phyloP scores from a whole-genome alignment of 2,113 vertebrate genomes.

The Lasiurus cinereus region DNA sequence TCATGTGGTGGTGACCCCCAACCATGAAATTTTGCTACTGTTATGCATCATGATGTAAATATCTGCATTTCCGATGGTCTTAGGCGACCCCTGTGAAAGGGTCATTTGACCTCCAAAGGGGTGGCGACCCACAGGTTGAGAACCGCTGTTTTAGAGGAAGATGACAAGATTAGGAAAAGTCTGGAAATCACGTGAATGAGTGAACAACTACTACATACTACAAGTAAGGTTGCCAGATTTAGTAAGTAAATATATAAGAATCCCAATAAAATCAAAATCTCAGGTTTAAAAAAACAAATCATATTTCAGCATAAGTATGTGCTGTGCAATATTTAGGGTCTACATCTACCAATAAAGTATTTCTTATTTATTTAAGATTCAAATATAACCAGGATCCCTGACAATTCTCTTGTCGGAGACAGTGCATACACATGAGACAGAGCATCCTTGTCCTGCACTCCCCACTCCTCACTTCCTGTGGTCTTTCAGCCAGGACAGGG shows the following conservation, averaged over 20 bases:
- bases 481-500: neutral
- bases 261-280: neutral
- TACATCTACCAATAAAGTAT: neutral
- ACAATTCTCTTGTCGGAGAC: neutral
- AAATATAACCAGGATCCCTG: neutral
- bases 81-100: no score
- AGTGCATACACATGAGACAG: neutral
- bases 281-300: neutral
- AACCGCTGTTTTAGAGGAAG: slow-evolving; percentile 6
- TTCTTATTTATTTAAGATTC: neutral
- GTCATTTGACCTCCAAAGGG: no score
- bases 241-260: neutral
- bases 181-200: neutral
- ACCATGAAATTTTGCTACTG: no score
- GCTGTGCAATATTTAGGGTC: neutral
- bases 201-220: neutral
- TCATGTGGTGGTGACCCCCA: no score
- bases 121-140: no score
- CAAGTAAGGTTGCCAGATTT: neutral
- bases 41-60: no score
- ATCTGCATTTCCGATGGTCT: no score
- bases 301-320: neutral
- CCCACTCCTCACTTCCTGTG: no score
- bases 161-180: neutral
- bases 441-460: neutral